Conservation (phyloP, 1,140 invertebrate species). For the Microplitis demolitor region DNA sequence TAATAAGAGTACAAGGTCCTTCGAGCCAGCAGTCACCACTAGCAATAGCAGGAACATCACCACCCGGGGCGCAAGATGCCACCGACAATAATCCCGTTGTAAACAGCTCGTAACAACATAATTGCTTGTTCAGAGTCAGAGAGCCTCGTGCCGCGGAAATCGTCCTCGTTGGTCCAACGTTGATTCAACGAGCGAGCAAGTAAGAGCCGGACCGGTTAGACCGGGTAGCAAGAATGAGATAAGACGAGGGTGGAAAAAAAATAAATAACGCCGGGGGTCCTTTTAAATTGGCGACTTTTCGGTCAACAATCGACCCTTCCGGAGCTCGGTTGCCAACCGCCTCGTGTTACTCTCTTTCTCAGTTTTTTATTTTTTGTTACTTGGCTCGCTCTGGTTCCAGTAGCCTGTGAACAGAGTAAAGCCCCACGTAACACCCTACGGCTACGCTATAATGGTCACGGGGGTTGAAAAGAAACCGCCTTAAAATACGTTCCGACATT, state of each 20-base stretch:
- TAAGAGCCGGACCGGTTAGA: neutral
- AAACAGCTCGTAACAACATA: constrained; percentile 63
- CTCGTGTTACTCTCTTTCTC: constrained; percentile 38
- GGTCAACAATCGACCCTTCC: constrained; percentile 64
- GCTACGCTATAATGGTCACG: constrained; percentile 60
- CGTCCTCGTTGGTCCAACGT: neutral
- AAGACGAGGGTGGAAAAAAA: constrained; percentile 29
- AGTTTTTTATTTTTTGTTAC: constrained; percentile 34
- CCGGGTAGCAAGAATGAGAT: neutral
- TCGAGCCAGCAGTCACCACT: too few species aligned
- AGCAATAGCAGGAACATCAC: neutral
- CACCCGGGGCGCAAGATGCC: constrained; percentile 57
- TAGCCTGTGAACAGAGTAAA: constrained; percentile 19
- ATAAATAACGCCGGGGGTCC: constrained; percentile 49
- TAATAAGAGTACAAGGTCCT: too few species aligned
- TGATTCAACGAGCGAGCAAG: neutral
- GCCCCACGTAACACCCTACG: constrained; percentile 45
- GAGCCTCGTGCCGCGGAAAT: constrained; percentile 15
- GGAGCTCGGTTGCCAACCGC: constrained; percentile 47
- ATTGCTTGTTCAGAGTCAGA: constrained; percentile 55
- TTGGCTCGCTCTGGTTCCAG: neutral
- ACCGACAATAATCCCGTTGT: constrained; percentile 62
- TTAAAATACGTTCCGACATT: constrained; percentile 14
- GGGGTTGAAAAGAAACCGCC: constrained; percentile 31
- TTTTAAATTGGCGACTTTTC: constrained; percentile 65